A percentile compares a stretch with the other conserved stretches of the same genome.
Evolutionary conservation across 1,140 invertebrate genomes (phyloP).

Genomic region (Proales similis): DNA sequence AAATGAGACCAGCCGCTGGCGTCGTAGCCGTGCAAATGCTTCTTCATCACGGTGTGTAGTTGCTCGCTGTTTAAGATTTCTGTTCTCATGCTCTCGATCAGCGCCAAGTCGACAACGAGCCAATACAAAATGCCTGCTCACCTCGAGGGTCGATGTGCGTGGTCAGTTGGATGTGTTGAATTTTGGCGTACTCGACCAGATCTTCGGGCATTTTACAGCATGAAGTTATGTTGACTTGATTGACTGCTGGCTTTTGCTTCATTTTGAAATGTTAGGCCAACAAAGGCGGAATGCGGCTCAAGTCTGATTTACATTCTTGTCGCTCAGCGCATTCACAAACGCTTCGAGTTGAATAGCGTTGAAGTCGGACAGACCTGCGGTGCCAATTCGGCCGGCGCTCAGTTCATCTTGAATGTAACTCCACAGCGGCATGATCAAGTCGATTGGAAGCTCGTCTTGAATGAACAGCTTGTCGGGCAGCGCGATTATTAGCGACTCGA

Average conservation of each 20-base stretch:
- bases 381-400: background rate
- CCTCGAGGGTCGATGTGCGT: slow-evolving; percentile 88
- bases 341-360: slow-evolving; percentile 25
- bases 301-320: slow-evolving; percentile 30
- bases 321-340: slow-evolving; percentile 14
- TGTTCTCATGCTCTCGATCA: no score
- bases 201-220: slow-evolving; percentile 89
- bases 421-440: slow-evolving; percentile 16
- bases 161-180: slow-evolving; percentile 80
- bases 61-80: slow-evolving; percentile 60
- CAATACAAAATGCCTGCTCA: slow-evolving; percentile 55
- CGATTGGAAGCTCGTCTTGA: slow-evolving; percentile 16
- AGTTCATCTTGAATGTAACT: slow-evolving; percentile 1
- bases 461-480: slow-evolving; percentile 25
- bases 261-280: background rate
- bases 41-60: slow-evolving; percentile 48
- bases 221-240: slow-evolving; percentile 87
- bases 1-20: slow-evolving; percentile 32
- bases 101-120: background rate
- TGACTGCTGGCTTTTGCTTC: slow-evolving; percentile 74
- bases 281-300: background rate
- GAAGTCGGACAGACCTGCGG: slow-evolving; percentile 17
- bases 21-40: slow-evolving; percentile 43
- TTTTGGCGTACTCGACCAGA: slow-evolving; percentile 77
- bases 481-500: slow-evolving; percentile 21